Percentiles rank a stretch among this genome's conserved stretches.
Evolutionary conservation across 2,888 invertebrate species (phyloP).

Genomic region (Byasa hedistus): DNA sequence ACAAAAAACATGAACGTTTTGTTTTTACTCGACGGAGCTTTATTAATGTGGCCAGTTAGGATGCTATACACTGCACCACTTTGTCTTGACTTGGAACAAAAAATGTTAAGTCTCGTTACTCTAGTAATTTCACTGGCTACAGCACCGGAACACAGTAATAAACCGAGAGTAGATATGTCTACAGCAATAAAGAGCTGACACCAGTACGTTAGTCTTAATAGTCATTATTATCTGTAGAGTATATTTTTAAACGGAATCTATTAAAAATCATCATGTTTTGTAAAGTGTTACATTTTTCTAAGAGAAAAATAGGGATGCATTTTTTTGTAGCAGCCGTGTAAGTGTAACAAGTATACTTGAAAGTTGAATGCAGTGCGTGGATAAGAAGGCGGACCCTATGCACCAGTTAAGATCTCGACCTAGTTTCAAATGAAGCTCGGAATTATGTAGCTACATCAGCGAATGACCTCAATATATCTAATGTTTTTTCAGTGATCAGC

Average conservation of each 20-base stretch:
- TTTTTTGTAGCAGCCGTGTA: background rate
- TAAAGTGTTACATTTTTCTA: background rate
- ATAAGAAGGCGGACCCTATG: constrained; percentile 22
- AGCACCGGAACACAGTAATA: no score
- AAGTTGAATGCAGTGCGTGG: constrained; percentile 10
- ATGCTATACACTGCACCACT: no score
- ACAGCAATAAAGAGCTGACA: no score
- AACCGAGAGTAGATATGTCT: no score
- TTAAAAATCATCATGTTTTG: background rate
- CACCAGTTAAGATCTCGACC: constrained; percentile 51
- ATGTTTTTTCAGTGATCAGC: background rate
- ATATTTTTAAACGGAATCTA: background rate
- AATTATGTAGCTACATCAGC: constrained; percentile 21
- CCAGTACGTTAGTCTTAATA: no score
- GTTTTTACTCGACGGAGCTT: no score
- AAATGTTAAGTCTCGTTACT: no score
- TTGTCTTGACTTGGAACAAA: no score
- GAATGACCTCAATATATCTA: constrained; percentile 14
- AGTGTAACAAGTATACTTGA: constrained; percentile 1
- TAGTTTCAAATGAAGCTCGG: constrained; percentile 51
- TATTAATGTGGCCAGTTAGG: no score
- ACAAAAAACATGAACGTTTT: no score
- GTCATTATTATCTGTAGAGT: background rate
- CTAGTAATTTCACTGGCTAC: no score
- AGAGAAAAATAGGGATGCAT: background rate